Conservation (phyloP, 1,140 invertebrate genomes). For the Listronotus oregonensis region DNA sequence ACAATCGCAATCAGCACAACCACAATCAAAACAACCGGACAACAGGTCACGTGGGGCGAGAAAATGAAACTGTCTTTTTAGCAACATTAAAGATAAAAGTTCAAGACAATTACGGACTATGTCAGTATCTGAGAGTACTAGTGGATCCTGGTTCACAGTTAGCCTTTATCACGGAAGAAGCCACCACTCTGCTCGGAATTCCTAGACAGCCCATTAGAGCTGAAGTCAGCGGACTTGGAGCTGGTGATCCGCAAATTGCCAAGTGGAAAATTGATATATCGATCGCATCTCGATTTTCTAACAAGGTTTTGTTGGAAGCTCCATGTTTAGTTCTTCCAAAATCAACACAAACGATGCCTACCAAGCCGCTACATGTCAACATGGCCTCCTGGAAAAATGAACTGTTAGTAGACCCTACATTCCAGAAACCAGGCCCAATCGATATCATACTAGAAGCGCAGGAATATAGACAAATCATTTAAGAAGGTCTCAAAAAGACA, state of each 20-base stretch:
- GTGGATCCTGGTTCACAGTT: constrained; percentile 11
- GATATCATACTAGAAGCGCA: constrained; percentile 6
- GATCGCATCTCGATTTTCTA: too few species aligned
- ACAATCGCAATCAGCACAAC: too few species aligned
- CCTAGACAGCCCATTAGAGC: not conserved
- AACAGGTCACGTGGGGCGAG: too few species aligned
- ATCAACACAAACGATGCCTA: too few species aligned
- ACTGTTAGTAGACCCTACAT: not conserved
- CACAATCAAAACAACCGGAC: too few species aligned
- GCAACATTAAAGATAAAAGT: not conserved
- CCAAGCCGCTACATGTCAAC: not conserved
- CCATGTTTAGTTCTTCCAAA: too few species aligned
- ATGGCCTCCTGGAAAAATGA: not conserved
- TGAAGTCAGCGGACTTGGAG: too few species aligned
- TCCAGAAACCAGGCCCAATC: not conserved
- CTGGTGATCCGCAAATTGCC: too few species aligned
- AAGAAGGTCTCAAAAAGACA: constrained; percentile 36
- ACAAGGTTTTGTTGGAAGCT: too few species aligned
- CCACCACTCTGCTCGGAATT: not conserved
- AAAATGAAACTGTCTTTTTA: not conserved
- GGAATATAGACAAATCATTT: not conserved
- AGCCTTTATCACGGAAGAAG: constrained; percentile 3
- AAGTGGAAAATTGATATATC: too few species aligned
- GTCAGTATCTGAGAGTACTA: not conserved
- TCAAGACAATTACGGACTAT: not conserved